These are phyloP conservation scores for Andrena minutula DNA, from an alignment of 2,888 invertebrate species.

Conservation along the genomic window DNA sequence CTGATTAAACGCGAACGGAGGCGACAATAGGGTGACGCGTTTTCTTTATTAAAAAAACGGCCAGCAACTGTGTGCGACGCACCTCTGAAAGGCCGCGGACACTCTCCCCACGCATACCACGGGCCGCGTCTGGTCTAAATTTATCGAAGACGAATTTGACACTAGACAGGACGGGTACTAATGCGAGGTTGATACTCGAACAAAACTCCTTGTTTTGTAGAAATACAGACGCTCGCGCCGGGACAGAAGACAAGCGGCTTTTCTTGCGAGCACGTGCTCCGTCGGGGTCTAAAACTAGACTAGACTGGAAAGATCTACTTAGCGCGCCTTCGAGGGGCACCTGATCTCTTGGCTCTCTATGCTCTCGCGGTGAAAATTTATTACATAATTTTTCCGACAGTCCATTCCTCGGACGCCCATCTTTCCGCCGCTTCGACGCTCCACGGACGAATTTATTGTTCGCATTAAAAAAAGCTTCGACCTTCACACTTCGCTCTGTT, in stretches of 20 bases:
- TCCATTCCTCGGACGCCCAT: neutral
- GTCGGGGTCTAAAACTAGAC: conserved; percentile 63
- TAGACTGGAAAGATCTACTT: conserved; percentile 45
- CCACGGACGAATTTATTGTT: neutral
- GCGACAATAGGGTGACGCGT: conserved; percentile 50
- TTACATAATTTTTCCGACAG: conserved; percentile 16
- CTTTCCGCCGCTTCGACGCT: no score
- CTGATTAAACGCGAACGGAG: conserved; percentile 18
- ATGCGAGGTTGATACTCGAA: conserved; percentile 77
- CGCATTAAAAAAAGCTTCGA: conserved; percentile 4
- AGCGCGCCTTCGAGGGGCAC: conserved; percentile 16
- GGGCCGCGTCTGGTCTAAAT: conserved; percentile 79
- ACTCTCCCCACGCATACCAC: conserved; percentile 69
- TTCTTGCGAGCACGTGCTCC: conserved; percentile 48
- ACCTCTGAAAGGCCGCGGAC: conserved; percentile 55
- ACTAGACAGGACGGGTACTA: conserved; percentile 78
- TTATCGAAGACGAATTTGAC: conserved; percentile 82
- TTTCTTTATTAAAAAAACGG: conserved; percentile 78
- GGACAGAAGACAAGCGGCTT: conserved; percentile 33
- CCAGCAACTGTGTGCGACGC: conserved; percentile 71
- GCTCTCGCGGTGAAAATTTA: conserved; percentile 18
- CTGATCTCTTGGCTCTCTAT: conserved; percentile 23
- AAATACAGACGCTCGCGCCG: conserved; percentile 40
- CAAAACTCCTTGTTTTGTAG: conserved; percentile 65
- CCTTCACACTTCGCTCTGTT: neutral